Evolutionary conservation across 2,888 invertebrate species (phyloP).

Genomic region (Drosophila subquinaria): DNA sequence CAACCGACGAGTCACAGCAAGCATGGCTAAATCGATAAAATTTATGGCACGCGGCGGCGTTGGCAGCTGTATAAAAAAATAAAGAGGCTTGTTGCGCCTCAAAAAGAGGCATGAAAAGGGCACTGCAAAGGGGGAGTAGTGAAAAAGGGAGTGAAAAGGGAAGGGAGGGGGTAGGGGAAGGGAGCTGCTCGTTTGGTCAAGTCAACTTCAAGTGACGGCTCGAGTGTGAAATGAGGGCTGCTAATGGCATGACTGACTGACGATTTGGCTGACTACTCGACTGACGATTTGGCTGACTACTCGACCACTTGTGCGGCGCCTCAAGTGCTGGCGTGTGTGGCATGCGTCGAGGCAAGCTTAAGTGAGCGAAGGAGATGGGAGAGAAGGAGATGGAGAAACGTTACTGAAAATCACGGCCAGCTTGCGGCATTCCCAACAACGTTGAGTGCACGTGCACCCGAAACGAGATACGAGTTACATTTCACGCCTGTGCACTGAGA

Average conservation of each 20-base stretch:
- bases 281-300: too few relatives aligned
- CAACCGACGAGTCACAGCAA: not conserved
- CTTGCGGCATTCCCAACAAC: conserved; percentile 66
- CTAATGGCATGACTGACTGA: conserved; percentile 66
- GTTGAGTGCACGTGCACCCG: conserved; percentile 52
- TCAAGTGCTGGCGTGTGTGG: conserved; percentile 45
- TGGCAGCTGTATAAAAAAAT: conserved; percentile 59
- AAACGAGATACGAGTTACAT: conserved; percentile 41
- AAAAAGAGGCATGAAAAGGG: not conserved
- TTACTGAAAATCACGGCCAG: conserved; percentile 68
- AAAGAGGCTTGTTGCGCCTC: conserved; percentile 71
- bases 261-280: not conserved
- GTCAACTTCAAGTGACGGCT: conserved; percentile 70
- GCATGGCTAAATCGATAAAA: conserved; percentile 66
- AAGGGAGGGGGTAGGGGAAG: too few relatives aligned
- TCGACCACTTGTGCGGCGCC: conserved; percentile 36
- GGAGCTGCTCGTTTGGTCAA: conserved; percentile 53
- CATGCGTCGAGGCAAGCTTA: conserved; percentile 6
- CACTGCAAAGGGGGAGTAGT: not conserved
- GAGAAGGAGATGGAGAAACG: not conserved
- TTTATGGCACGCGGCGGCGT: conserved; percentile 72
- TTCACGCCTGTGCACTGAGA: conserved; percentile 64
- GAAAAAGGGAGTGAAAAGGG: not conserved
- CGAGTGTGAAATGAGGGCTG: conserved; percentile 75
- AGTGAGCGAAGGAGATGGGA: not conserved